Evolutionary conservation across 1,140 invertebrate species (phyloP).

Genomic region (Drosophila ogumai): DNA sequence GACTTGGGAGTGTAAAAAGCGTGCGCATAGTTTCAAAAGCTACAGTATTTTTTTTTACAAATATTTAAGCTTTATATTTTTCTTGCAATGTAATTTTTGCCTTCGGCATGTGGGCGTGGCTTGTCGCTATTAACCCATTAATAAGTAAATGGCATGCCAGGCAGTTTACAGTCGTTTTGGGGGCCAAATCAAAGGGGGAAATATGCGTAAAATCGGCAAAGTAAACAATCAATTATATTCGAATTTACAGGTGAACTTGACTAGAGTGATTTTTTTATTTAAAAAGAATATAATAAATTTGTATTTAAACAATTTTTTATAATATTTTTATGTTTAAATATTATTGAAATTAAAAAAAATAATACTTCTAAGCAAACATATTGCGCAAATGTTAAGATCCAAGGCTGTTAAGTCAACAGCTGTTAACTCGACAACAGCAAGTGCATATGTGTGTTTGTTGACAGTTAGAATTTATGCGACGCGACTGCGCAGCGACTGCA

Average conservation of each 20-base stretch:
- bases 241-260: slow-evolving; percentile 8
- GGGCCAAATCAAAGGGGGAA: slow-evolving; percentile 15
- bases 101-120: slow-evolving; percentile 37
- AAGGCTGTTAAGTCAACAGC: slow-evolving; percentile 13
- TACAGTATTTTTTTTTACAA: not conserved
- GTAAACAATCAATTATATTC: slow-evolving; percentile 29
- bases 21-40: not conserved
- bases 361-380: not conserved
- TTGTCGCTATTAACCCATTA: slow-evolving; percentile 48
- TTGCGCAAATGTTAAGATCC: slow-evolving; percentile 1
- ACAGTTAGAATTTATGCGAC: slow-evolving; percentile 57
- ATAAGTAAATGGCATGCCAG: slow-evolving; percentile 51
- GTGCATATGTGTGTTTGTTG: slow-evolving; percentile 22
- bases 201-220: slow-evolving; percentile 29
- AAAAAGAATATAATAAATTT: not conserved
- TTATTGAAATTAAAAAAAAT: not conserved
- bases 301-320: too few relatives aligned
- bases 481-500: slow-evolving; percentile 31
- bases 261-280: not conserved
- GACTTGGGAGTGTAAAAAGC: slow-evolving; percentile 23
- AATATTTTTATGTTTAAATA: not conserved
- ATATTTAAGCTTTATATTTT: not conserved
- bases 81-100: slow-evolving; percentile 1
- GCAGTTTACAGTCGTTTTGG: slow-evolving; percentile 39
- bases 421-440: slow-evolving; percentile 5